Base-by-base conservation (phyloP, 2,888 invertebrate genomes). In the Fabriciana adippe region DNA sequence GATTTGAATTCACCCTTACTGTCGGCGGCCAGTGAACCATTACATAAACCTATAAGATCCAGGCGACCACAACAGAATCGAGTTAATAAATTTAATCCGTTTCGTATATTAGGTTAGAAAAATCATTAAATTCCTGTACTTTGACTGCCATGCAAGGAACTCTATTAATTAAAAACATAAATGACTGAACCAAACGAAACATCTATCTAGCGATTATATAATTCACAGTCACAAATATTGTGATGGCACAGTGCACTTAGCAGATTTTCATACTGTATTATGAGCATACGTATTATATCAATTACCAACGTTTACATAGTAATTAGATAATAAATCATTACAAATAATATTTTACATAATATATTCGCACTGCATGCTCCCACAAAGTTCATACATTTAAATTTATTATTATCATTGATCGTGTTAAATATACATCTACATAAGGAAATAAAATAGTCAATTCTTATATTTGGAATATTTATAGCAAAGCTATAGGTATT, bases 191-290 rank as follows among this genome's bases (percentile, higher is more conserved):
- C 82, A 85, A 84, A 85, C 82, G 83, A 75, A 74, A 77, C 76
- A 78, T 75, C 76, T 71, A 80, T 80, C 75, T 81, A 81, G 78
- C 79, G 80, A 82, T 69, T 70, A 65, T 81, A 75, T 77, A 77
- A 75, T 75, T 80, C 81, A 83, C 80, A 76, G 75, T 85, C 82
- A 82, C 80, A 76, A 51, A 78, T 79, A 79, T 82, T 84, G 86
- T 87, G 86, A 86, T 82, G 78, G 86, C 88, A 89, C 88, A 78
- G 86, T 88, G 90, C 90, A 90, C 90, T 87, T 89, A 88, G 85
- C 74, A 80, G 70, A 79, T 78, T 78, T 72, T 76, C 72, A 74
- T 73, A 11, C 35, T 41, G 35, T 11, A 35, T 35, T 35, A 35
- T 35, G 35, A 35, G 35, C 35, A 41, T 11, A 41, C 35, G 11